Evolutionary conservation across 2,888 invertebrate genomes (phyloP), one percentile per base, ranked within the genome.

Genomic region (Drosophila kokeensis): DNA sequence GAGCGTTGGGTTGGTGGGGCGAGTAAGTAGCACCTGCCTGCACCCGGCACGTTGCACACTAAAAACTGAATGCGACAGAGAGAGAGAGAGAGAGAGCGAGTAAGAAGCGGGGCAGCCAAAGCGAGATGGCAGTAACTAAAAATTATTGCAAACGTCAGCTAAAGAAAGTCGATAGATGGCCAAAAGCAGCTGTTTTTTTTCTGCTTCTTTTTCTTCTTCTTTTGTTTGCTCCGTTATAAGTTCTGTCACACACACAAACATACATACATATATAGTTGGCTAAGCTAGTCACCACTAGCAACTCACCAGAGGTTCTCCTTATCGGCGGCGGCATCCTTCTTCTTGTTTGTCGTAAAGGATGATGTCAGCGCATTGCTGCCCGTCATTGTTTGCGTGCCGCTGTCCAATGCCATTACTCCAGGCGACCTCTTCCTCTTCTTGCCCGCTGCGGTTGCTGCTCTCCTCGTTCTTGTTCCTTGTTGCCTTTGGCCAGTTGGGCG

Each of bases 271-370:
- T 8, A 24, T 15, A 24, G 15, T 8, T 24, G 45, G 45, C 15
- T 45, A 8, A 15, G 15, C 45, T 24, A 15, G 15, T 45, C 45
- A 45, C 15, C 13, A 24, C 45, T 8, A 13, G 27, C 4, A 34
- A 84, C 92, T 92, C 69, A 92, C 92, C 92, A 92, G 69, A 92
- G 84, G 73, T 92, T 92, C 79, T 92, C 92, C 80, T 92, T 92
- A 69, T 92, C 92, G 57, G 82, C 71, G 29, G 83, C 89, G 77
- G 91, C 91, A 91, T 92, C 92, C 90, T 92, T 92, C 83, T 92
- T 92, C 85, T 92, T 92, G 76, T 92, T 92, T 18, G 85, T 78
- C 29, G 91, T 92, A 69, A 92, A 89, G 73, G 92, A 92, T 92
- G 92, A 92, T 90, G 92, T 92, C 91, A 92, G 91, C 85, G 92